Percentiles rank a stretch among this genome's conserved stretches.
These are phyloP conservation scores for Tetramorium alpestre DNA, from an alignment of 1,140 invertebrate genomes.

Conservation along the genomic window DNA sequence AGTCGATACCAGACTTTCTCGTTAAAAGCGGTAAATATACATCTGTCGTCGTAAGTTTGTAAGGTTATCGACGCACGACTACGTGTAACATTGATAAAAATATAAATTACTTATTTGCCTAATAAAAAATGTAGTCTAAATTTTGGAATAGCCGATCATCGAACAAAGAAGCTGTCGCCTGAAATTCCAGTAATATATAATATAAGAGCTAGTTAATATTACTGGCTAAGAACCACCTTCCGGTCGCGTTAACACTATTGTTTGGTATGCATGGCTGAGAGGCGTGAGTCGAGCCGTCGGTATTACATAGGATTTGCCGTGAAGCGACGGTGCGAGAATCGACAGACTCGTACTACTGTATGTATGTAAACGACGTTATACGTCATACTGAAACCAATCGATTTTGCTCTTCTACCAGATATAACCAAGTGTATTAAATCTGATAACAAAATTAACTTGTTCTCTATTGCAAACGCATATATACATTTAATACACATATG, in stretches of 20 bases:
- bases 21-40: background rate
- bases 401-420: conserved; percentile 12
- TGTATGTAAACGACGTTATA: background rate
- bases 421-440: background rate
- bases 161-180: background rate
- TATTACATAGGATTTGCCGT: background rate
- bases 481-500: background rate
- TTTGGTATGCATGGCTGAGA: conserved; percentile 11
- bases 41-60: background rate
- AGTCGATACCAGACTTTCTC: background rate
- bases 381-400: conserved; percentile 14
- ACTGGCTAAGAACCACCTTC: background rate
- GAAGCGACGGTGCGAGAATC: conserved; percentile 14
- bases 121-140: background rate
- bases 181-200: background rate
- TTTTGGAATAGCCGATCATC: background rate
- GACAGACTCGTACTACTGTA: background rate
- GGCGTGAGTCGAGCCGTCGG: background rate
- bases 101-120: background rate
- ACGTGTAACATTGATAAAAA: background rate
- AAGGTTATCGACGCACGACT: background rate
- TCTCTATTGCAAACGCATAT: background rate
- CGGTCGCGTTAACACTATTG: background rate
- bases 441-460: background rate
- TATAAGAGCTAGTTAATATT: background rate